A percentile compares a stretch with the other conserved stretches of the same genome.
These are phyloP conservation scores for Caerostris darwini DNA, from an alignment of 1,140 invertebrate species.

Conservation along the genomic window DNA sequence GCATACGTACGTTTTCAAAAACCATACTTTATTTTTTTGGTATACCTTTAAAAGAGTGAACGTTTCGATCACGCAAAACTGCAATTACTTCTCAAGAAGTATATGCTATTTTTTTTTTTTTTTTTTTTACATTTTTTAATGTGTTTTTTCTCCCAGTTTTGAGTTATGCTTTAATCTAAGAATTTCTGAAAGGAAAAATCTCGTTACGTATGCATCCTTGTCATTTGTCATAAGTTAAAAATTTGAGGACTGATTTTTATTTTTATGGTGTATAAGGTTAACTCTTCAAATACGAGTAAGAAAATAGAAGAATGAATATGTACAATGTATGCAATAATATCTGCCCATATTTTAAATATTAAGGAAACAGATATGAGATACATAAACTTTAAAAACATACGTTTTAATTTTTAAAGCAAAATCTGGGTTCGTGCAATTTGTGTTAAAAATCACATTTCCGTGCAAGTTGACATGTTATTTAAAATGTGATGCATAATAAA, in stretches of 20 bases:
- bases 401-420: too few species aligned
- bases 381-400: too few species aligned
- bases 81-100: slow-evolving; percentile 23
- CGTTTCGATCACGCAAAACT: background rate
- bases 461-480: too few species aligned
- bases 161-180: slow-evolving; percentile 57
- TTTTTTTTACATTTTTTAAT: slow-evolving; percentile 6
- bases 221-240: slow-evolving; percentile 55
- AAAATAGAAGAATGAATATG: too few species aligned
- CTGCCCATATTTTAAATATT: too few species aligned
- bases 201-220: slow-evolving; percentile 17
- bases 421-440: too few species aligned
- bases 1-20: background rate
- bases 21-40: background rate
- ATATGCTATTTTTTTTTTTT: background rate
- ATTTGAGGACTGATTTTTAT: background rate
- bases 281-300: too few species aligned
- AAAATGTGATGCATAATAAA: too few species aligned
- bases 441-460: too few species aligned
- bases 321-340: too few species aligned
- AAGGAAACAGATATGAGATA: too few species aligned
- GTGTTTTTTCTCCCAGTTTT: background rate
- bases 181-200: slow-evolving; percentile 1
- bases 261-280: too few species aligned
- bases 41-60: background rate